Percentiles rank a stretch among this genome's conserved stretches.
Evolutionary conservation across 2,888 invertebrate genomes (phyloP).

Genomic region (Bursaphelenchus okinawaensis): DNA sequence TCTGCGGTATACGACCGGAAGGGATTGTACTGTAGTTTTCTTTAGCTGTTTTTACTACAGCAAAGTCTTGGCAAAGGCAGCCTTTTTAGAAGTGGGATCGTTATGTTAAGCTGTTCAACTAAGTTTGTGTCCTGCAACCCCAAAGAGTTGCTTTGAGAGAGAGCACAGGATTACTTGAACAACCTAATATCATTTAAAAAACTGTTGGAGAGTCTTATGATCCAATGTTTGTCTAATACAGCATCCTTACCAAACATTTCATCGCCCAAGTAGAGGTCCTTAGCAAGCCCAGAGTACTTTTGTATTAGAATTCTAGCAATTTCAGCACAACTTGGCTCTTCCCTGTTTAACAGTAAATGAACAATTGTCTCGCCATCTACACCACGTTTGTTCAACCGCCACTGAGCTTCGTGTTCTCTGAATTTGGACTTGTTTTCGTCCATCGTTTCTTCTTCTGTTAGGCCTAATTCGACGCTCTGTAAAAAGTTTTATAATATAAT

Average conservation of each 20-base stretch:
- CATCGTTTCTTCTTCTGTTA: slow-evolving; percentile 77
- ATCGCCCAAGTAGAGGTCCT: slow-evolving; percentile 93
- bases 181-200: no score
- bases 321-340: slow-evolving; percentile 75
- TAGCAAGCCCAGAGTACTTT: slow-evolving; percentile 80
- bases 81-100: no score
- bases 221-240: no score
- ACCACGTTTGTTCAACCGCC: slow-evolving; percentile 94
- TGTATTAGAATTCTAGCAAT: slow-evolving; percentile 82
- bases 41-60: no score
- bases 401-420: slow-evolving; percentile 71
- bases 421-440: slow-evolving; percentile 78
- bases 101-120: no score
- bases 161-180: no score
- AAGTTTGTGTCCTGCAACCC: no score
- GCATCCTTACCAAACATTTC: slow-evolving; percentile 81
- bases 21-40: no score
- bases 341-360: slow-evolving; percentile 88
- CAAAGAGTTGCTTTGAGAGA: no score
- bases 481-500: slow-evolving; percentile 8
- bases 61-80: no score
- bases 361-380: slow-evolving; percentile 88
- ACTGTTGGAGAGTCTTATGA: no score
- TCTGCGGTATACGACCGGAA: no score
- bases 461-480: slow-evolving; percentile 61